Evolutionary conservation across 1,140 invertebrate species (phyloP), one percentile per base, ranked within the genome.

Genomic region (Paracyclopina nana): DNA sequence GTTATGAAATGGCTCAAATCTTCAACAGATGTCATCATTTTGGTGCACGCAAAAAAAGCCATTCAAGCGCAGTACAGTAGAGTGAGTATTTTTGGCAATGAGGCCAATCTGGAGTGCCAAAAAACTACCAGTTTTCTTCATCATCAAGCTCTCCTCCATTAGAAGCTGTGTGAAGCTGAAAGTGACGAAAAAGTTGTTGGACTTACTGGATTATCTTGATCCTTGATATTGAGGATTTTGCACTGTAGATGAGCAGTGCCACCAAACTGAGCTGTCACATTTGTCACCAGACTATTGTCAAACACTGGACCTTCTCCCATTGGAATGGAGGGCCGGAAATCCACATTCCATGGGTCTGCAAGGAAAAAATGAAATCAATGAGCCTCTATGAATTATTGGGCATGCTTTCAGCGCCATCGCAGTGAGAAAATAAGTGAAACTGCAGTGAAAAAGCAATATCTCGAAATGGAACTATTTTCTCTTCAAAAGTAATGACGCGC

Each of bases 171-270:
- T 38, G 2, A 38, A 8, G 34, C 34, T 38, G 14, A 16, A 16
- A n/a, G n/a, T 38, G 34, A 20, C 34, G n/a, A 8, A 38, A 20
- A 8, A 58, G 57, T 48, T 16, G 20, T 28, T 48, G n/a, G 14
- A 14, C 45, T 48, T 48, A 48, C 45, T 26, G 45, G 45, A 29
- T 26, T 16, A 28, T 29, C 45, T 29, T n/a, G n/a, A n/a, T 28
- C 28, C 27, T 48, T 48, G 45, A 48, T 48, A 29, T 48, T 48
- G 29, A 48, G 45, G 14, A 48, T 28, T 48, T 48, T 48, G 14
- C 45, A 48, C 18, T 48, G 45, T 22, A 48, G 25, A 27, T 48
- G 45, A 16, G 45, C 45, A 26, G 20, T 48, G 27, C 28, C 25
- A 4, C 45, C 45, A 11, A 25, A 27, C 25, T 48, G 45, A 16